These are phyloP conservation scores for Hylia prasina DNA, from an alignment of 2,113 vertebrate genomes.

Conservation along the genomic window DNA sequence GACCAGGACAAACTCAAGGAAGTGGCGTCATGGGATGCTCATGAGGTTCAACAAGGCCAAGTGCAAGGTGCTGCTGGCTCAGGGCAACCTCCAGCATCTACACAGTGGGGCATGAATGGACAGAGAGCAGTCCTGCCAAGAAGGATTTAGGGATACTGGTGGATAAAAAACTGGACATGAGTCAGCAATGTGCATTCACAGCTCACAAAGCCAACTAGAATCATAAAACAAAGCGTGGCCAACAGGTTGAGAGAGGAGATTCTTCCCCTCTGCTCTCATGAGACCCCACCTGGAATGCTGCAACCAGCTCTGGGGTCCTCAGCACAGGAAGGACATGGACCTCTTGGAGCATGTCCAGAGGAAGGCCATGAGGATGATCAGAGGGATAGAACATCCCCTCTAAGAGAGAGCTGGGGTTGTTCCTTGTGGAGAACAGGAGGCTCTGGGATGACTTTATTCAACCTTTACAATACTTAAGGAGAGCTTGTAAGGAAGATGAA, in stretches of 20 bases:
- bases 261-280: not conserved
- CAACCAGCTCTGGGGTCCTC: not conserved
- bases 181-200: not conserved
- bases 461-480: not conserved
- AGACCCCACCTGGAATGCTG: not conserved
- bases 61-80: not conserved
- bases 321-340: not conserved
- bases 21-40: not conserved
- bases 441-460: not conserved
- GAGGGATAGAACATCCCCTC: not conserved
- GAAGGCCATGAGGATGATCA: not conserved
- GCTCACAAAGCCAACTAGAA: not conserved
- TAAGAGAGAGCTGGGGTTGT: not conserved
- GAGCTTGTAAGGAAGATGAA: not conserved
- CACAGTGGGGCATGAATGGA: not conserved
- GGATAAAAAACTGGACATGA: not conserved
- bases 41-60: not conserved
- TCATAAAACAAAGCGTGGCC: rapidly evolving
- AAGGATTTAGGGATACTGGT: not conserved
- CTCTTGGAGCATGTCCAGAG: not conserved
- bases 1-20: not conserved
- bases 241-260: not conserved
- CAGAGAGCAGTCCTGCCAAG: not conserved
- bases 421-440: not conserved
- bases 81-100: not conserved